Percentiles rank a stretch among this genome's conserved stretches.
These are phyloP conservation scores for Nasonia vitripennis DNA, from an alignment of 1,140 invertebrate genomes.

Conservation along the genomic window DNA sequence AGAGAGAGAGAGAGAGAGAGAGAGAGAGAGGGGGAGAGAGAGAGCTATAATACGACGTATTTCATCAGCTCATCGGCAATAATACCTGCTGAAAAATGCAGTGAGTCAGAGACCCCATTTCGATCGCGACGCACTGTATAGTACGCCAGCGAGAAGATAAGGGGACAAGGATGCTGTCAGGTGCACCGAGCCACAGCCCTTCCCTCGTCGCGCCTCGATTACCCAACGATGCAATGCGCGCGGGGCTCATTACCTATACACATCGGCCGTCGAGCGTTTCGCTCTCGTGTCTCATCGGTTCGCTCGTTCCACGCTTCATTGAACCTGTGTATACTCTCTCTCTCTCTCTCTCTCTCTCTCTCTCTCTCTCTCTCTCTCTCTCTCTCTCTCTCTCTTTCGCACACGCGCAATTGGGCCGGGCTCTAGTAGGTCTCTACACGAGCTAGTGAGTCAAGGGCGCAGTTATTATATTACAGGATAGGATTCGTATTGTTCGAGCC, in stretches of 20 bases:
- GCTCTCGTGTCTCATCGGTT: not conserved
- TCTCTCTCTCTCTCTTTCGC: not conserved
- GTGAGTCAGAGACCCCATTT: not conserved
- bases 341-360: no score
- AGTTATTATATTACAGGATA: not conserved
- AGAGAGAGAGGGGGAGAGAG: no score
- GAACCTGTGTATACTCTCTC: not conserved
- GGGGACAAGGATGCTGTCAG: not conserved
- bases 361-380: no score
- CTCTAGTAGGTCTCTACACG: slow-evolving; percentile 10
- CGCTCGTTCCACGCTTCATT: not conserved
- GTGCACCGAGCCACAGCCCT: not conserved
- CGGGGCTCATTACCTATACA: not conserved
- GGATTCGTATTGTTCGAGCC: slow-evolving; percentile 5
- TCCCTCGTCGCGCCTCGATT: not conserved
- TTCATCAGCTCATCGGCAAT: not conserved
- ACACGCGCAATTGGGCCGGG: not conserved
- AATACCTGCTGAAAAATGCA: not conserved
- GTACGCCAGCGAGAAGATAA: not conserved
- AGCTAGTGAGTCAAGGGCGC: not conserved
- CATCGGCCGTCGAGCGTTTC: not conserved
- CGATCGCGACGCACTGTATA: not conserved
- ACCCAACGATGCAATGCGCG: not conserved
- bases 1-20: no score
- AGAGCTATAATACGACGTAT: not conserved